Evolutionary conservation across 2,113 vertebrate species (phyloP).

Genomic region (Ursus arctos): DNA sequence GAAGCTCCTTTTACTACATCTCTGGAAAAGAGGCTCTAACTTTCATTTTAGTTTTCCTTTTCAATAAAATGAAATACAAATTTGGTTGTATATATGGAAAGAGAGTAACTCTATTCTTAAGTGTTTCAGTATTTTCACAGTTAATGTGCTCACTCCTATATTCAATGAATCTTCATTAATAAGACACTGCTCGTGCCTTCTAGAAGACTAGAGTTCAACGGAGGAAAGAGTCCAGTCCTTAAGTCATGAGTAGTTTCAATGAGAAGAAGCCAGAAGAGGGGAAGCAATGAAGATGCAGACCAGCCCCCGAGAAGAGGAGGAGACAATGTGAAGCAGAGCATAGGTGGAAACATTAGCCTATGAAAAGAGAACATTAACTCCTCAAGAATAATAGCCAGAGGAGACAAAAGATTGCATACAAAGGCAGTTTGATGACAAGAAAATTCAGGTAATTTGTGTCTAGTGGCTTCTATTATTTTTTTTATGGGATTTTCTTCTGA

Average conservation of each 20-base stretch:
- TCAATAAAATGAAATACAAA: conserved; percentile 3
- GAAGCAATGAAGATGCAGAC: not conserved
- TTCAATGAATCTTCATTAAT: not conserved
- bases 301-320: not conserved
- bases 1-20: not conserved
- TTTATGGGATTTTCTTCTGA: not conserved
- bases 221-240: not conserved
- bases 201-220: not conserved
- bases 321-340: not conserved
- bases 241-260: not conserved
- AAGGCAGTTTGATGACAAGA: conserved; percentile 13
- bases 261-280: not conserved
- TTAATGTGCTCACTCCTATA: not conserved
- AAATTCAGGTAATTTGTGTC: not conserved
- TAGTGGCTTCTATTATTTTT: not conserved
- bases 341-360: not conserved
- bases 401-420: not conserved
- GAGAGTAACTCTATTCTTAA: conserved; percentile 46
- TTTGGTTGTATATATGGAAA: not conserved
- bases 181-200: conserved; percentile 33
- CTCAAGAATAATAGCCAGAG: not conserved
- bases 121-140: conserved; percentile 24
- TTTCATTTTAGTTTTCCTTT: conserved; percentile 43
- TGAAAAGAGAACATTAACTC: not conserved
- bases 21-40: conserved; percentile 50